Conservation (phyloP, 2,113 vertebrate genomes). For the Platysternon megacephalum region DNA sequence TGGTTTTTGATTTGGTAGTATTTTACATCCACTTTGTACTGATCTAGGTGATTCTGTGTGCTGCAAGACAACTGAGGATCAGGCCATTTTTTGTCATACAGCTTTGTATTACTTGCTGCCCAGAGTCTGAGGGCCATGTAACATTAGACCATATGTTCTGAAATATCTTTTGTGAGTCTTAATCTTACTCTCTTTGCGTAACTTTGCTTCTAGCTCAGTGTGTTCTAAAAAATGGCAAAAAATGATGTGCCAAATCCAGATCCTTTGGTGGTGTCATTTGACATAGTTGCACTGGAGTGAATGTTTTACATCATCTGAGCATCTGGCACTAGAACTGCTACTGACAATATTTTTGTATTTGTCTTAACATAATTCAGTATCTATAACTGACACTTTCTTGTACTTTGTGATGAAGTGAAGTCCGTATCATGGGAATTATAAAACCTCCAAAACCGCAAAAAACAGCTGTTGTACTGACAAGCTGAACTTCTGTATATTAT, state of each 20-base stretch:
- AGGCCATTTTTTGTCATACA: neutral
- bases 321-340: neutral
- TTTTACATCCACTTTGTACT: neutral
- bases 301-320: neutral
- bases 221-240: neutral
- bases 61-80: neutral
- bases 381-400: neutral
- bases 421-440: neutral
- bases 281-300: neutral
- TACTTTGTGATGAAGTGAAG: neutral
- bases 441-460: neutral
- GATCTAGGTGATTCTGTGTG: neutral
- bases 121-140: rapidly evolving
- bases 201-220: neutral
- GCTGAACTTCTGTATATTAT: rapidly evolving
- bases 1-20: neutral
- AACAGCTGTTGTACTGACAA: neutral
- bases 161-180: neutral
- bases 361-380: neutral
- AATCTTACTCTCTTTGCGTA: rapidly evolving
- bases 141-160: neutral
- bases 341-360: neutral
- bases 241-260: neutral
- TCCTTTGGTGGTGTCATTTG: rapidly evolving
- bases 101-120: neutral